Evolutionary conservation across 2,797 vertebrate genomes (phyloP), one percentile per base, ranked within the genome.

Genomic region (Glossophaga mutica): DNA sequence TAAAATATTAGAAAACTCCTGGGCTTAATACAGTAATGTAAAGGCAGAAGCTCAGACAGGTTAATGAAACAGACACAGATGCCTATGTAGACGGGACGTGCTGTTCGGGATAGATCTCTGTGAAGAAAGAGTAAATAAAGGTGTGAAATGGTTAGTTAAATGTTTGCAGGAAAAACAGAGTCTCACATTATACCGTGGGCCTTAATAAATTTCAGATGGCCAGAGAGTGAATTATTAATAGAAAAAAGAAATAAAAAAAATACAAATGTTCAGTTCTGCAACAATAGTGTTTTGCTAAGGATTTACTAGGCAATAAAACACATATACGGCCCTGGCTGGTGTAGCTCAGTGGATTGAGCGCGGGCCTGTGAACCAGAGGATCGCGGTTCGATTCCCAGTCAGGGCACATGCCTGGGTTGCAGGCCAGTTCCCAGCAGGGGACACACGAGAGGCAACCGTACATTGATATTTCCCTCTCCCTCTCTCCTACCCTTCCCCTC

Each of bases 121-220:
- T 16, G 7, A 73, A 48, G 44, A 89, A 88, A 78, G 83, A 77
- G 34, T 57, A 74, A 94, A 67, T 55, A 82, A 77, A 86, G 65
- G 65, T 83, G 37, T 82, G 62, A 93, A 84, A 65, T 57, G 44
- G 50, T 78, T 44, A 46, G n/a, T 48, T 96, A 70, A 85, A 73
- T 57, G 34, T 89, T 46, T 62, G 76, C 48, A 88, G 46, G 22
- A 67, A 91, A 82, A 90, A 81, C 39, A 48, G 18, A 90, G 16
- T 87, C 44, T 90, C 70, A 74, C 34, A 26, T 85, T 59, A 59
- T 90, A 94, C 67, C 82, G 22, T 19, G 44, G 44, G 7, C 29
- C 22, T 93, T 94, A 90, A 95, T 62, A 57, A 68, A 87, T 81
- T 74, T 68, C 87, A 87, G 52, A 93, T 91, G 79, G 37, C 68